Evolutionary conservation across 2,113 vertebrate genomes (phyloP), one percentile per base, ranked within the genome.

Genomic region (Chaenocephalus aceratus): DNA sequence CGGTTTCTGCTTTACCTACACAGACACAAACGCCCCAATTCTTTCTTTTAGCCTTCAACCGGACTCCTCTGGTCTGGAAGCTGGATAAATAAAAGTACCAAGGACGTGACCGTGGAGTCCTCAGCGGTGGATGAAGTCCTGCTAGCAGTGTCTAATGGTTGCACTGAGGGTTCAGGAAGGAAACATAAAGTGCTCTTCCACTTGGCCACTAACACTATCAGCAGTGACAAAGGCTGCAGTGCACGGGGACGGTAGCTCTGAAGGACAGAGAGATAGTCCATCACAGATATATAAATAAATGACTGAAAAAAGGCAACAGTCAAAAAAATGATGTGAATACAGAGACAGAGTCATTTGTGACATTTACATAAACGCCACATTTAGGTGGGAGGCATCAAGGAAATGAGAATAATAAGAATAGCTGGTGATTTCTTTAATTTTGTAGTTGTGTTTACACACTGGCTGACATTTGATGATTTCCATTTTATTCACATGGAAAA

Each of bases 301-400:
- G 4, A 45, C 51, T 21, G 5, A 63, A 65, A 44, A 75, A 74
- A 21, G 18, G 49, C 30, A 53, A 30, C 30, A 30, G 30, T 3
- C 44, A 59, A 68, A 14, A 26, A 53, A 44, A 67, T 3, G 3
- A n/a, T 68, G 14, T 52, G 15, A 13, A 13, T 23, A 45, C n/a
- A 34, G 49, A 72, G 60, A 68, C 48, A 81, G 82, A 89, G 68
- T 10, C 83, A 79, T 72, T 74, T 45, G 49, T 64, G 46, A 54
- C 26, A 82, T 86, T 88, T 85, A 41, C 77, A 91, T 88, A 88
- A 90, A 85, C 52, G 65, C 26, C 66, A 64, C 72, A 89, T 83
- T 6, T 83, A 83, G 45, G 54, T 51, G 51, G 46, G 73, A 82
- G 64, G 57, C 60, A 48, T 71, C 74, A 54, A 53, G 70, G 45